Percentiles rank a stretch among this genome's conserved stretches.
phyloP scores from a whole-genome alignment of 2,797 vertebrate species.

The Coregonus ussuriensis region DNA sequence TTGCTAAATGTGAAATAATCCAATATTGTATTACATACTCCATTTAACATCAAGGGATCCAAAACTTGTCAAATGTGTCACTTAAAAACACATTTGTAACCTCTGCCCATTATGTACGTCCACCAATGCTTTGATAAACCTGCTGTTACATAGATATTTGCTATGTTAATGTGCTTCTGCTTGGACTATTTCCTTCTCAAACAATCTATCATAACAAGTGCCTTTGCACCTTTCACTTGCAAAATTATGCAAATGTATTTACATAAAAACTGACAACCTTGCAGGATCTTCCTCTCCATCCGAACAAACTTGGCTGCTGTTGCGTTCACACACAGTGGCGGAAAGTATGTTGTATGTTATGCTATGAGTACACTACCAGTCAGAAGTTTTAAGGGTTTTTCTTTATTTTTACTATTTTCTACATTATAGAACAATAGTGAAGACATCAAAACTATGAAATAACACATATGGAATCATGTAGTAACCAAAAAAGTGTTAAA shows the following conservation, averaged over 20 bases:
- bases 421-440: no score
- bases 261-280: slow-evolving; percentile 50
- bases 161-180: slow-evolving; percentile 54
- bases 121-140: slow-evolving; percentile 46
- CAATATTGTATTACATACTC: no score
- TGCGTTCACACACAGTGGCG: not conserved
- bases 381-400: no score
- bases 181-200: slow-evolving; percentile 45
- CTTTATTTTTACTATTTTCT: no score
- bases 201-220: slow-evolving; percentile 51
- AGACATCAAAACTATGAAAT: no score
- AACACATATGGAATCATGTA: no score
- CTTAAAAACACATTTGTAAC: not conserved
- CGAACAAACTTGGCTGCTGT: slow-evolving; percentile 29
- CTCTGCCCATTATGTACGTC: not conserved
- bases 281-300: slow-evolving; percentile 39
- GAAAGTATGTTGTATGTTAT: not conserved
- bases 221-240: slow-evolving; percentile 42
- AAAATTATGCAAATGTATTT: slow-evolving; percentile 58
- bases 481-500: no score
- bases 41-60: no score
- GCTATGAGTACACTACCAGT: not conserved
- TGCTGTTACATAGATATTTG: slow-evolving; percentile 53
- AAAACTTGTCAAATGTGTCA: no score
- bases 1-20: no score